These are phyloP conservation scores for Halictus rubicundus DNA, from an alignment of 1,140 invertebrate genomes.

Conservation along the genomic window DNA sequence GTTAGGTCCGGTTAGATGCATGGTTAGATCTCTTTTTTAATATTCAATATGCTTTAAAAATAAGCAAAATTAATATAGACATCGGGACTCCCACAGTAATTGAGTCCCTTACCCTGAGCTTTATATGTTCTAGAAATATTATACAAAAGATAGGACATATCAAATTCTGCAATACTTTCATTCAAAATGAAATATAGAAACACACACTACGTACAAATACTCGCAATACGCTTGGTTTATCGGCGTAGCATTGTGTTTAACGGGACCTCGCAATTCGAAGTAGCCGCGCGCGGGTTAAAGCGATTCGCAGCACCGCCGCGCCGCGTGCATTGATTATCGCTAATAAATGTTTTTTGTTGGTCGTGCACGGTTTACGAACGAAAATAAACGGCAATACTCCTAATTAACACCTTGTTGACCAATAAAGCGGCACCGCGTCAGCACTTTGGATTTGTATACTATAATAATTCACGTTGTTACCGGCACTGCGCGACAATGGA, in stretches of 20 bases:
- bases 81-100: too few species aligned
- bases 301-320: too few species aligned
- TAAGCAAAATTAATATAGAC: too few species aligned
- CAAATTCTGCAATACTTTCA: too few species aligned
- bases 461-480: background rate
- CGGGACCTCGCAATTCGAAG: constrained; percentile 10
- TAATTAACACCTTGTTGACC: constrained; percentile 37
- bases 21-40: too few species aligned
- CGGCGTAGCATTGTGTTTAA: constrained; percentile 28
- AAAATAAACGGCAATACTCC: constrained; percentile 19
- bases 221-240: constrained; percentile 14
- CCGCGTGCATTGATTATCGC: constrained; percentile 10
- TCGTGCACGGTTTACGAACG: background rate
- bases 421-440: background rate
- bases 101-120: too few species aligned
- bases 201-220: too few species aligned
- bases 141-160: too few species aligned
- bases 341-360: constrained; percentile 30
- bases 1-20: too few species aligned
- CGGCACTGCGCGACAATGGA: background rate
- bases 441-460: background rate
- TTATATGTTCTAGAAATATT: too few species aligned
- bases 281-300: background rate
- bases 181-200: too few species aligned
- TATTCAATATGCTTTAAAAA: too few species aligned